These are phyloP conservation scores for Gymnoscelis rufifasciata DNA, from an alignment of 2,888 invertebrate genomes.

Conservation along the genomic window DNA sequence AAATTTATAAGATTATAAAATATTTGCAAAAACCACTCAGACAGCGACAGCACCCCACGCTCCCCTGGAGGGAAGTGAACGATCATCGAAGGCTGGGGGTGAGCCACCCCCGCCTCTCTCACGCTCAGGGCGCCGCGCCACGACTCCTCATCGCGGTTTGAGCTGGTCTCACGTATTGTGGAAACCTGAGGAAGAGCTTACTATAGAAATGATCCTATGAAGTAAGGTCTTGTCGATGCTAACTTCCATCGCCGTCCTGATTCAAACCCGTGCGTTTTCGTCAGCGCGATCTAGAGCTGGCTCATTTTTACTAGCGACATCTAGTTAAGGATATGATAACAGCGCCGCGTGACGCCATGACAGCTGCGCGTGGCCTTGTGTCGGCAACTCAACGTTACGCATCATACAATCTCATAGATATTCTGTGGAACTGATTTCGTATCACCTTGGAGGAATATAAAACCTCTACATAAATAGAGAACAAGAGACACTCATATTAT, in stretches of 20 bases:
- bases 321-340: neutral
- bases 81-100: slow-evolving; percentile 2
- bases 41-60: neutral
- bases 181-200: slow-evolving; percentile 30
- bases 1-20: neutral
- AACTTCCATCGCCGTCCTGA: neutral
- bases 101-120: neutral
- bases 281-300: neutral
- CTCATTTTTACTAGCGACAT: neutral
- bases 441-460: too few species aligned
- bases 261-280: neutral
- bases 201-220: slow-evolving; percentile 38
- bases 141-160: slow-evolving; percentile 34
- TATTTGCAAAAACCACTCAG: neutral
- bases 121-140: slow-evolving; percentile 25
- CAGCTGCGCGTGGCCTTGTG: neutral
- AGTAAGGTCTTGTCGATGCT: slow-evolving; percentile 29
- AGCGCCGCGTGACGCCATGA: neutral
- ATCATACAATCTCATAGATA: too few species aligned
- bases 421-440: too few species aligned
- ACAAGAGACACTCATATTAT: too few species aligned
- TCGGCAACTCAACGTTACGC: neutral
- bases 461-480: too few species aligned
- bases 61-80: slow-evolving; percentile 1
- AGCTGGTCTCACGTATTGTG: slow-evolving; percentile 29